phyloP scores from a whole-genome alignment of 2,888 invertebrate genomes.

The Sesia apiformis region DNA sequence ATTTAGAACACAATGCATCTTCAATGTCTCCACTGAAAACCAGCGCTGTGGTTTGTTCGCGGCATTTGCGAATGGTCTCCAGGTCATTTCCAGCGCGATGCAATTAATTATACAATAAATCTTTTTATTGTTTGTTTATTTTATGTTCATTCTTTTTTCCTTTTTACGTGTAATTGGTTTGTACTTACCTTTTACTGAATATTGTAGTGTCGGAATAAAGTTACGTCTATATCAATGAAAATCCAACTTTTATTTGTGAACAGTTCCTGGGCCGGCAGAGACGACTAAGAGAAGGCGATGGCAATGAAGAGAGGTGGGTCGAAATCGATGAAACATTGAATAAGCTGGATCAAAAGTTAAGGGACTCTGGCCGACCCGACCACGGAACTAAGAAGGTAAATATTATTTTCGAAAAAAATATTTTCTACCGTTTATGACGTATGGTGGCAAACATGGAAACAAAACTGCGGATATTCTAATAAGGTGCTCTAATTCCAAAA shows the following conservation, averaged over 20 bases:
- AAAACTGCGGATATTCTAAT: background rate
- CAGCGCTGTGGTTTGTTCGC: no score
- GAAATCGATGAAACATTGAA: constrained; percentile 57
- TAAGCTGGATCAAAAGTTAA: constrained; percentile 49
- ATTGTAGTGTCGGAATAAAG: no score
- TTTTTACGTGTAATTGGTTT: background rate
- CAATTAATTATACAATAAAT: no score
- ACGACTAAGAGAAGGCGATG: constrained; percentile 51
- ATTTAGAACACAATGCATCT: no score
- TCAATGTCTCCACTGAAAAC: no score
- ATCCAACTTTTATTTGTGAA: background rate
- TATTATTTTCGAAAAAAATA: no score
- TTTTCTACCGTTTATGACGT: background rate
- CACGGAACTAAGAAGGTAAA: constrained; percentile 78
- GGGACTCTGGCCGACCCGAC: constrained; percentile 55
- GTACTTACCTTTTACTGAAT: background rate
- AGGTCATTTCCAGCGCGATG: no score
- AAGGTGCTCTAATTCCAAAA: no score
- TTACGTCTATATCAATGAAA: no score
- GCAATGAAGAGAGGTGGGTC: constrained; percentile 52
- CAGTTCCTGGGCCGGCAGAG: constrained; percentile 58
- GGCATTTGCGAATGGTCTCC: background rate
- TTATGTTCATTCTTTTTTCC: no score
- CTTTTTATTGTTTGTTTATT: background rate
- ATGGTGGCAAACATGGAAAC: background rate